phyloP scores from a whole-genome alignment of 2,113 vertebrate genomes.

The Ictidomys tridecemlineatus region DNA sequence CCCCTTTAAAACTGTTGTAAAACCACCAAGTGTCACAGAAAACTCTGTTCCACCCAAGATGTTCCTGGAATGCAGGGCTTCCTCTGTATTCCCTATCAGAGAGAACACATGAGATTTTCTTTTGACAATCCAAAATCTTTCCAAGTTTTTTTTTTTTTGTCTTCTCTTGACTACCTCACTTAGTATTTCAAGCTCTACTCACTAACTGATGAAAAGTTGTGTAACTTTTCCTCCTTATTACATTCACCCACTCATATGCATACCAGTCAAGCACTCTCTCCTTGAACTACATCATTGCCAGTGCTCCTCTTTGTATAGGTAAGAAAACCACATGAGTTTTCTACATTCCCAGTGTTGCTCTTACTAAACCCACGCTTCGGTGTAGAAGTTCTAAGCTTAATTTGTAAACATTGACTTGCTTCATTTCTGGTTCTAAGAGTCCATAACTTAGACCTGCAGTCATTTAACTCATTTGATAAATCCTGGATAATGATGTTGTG shows the following conservation, averaged over 20 bases:
- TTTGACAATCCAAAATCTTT: slow-evolving; percentile 53
- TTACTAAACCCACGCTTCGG: not conserved
- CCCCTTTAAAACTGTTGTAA: not conserved
- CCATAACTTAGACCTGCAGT: not conserved
- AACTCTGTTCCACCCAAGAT: slow-evolving; percentile 1
- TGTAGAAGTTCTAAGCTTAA: not conserved
- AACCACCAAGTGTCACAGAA: not conserved
- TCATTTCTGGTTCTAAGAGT: not conserved
- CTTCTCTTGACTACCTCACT: not conserved
- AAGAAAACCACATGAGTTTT: not conserved
- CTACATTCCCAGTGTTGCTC: not conserved
- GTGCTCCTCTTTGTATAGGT: not conserved
- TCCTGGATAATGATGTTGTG: not conserved
- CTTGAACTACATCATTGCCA: too few relatives aligned
- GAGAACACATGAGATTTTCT: not conserved
- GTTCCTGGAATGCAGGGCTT: not conserved
- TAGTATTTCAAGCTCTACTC: not conserved
- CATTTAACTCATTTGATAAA: not conserved
- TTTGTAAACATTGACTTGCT: not conserved
- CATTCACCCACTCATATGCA: too few relatives aligned
- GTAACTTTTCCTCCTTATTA: not conserved
- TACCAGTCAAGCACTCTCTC: too few relatives aligned
- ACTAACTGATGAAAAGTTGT: not conserved
- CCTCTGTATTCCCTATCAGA: not conserved
- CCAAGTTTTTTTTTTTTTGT: not conserved